phyloP scores from a whole-genome alignment of 2,888 invertebrate genomes.

The Brenthis daphne region DNA sequence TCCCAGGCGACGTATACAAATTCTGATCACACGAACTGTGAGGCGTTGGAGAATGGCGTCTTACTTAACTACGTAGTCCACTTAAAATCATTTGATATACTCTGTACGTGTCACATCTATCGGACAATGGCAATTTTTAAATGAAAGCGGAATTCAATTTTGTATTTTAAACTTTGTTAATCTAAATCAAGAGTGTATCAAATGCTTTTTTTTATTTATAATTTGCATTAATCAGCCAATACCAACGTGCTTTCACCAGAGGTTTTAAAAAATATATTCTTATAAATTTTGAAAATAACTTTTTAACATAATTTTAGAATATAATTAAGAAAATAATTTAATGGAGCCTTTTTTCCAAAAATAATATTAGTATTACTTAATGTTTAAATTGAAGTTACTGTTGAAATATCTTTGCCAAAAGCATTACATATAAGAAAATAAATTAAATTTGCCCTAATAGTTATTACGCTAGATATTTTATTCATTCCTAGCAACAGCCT shows the following conservation, averaged over 20 bases:
- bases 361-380: too few relatives aligned
- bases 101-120: conserved; percentile 29
- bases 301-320: too few relatives aligned
- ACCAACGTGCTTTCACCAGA: too few relatives aligned
- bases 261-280: too few relatives aligned
- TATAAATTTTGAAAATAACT: too few relatives aligned
- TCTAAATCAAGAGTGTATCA: not conserved
- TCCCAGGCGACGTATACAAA: conserved; percentile 75
- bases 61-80: conserved; percentile 42
- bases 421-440: too few relatives aligned
- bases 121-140: conserved; percentile 19
- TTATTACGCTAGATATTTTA: conserved; percentile 23
- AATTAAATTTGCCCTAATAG: not conserved
- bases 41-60: conserved; percentile 51
- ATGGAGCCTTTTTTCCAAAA: too few relatives aligned
- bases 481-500: conserved; percentile 27
- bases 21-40: conserved; percentile 70
- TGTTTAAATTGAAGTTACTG: too few relatives aligned
- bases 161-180: not conserved
- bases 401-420: too few relatives aligned
- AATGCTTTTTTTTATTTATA: too few relatives aligned
- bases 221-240: too few relatives aligned
- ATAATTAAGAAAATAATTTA: too few relatives aligned
- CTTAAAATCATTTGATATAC: conserved; percentile 40
- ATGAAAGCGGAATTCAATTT: conserved; percentile 14